Base-by-base conservation (phyloP, 1,140 invertebrate genomes). In the Pseudobourletiella spinata region DNA sequence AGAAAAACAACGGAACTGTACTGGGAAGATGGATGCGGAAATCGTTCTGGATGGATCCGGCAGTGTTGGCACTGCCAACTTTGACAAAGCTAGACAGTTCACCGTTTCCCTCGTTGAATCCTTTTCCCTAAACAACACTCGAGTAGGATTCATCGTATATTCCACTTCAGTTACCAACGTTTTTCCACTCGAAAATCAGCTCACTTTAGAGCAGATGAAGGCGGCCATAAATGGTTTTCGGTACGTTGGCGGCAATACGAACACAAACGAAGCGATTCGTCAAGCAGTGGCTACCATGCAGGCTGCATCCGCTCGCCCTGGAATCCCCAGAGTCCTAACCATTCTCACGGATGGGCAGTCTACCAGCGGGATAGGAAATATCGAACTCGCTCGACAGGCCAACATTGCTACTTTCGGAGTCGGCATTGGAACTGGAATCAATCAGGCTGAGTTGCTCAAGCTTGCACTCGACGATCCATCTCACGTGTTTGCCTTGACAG, bases 281-380 rank as follows among this genome's bases (percentile, higher is more conserved):
- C 3, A 1, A 15, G 59, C 43, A 4, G 16, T 44, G 24, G 25
- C 57, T 15, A 30, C 15, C 3, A 3, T 22, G 1, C 3, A 6
- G 3, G 25, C 3, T 32, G 1, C n/a, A 14, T 16, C 28, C 18
- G 14, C 20, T 4, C 11, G 54, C 11, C 20, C n/a, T 2, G 54
- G 54, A 18, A 16, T 44, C 48, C 59, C 59, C 0, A 1, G 29
- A 11, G 28, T 65, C 1, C 2, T 65, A 3, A 30, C 32, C 1
- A 46, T 61, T 24, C 42, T 65, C 39, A 61, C 58, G 4, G 64
- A 65, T 29, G 64, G 64, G 1, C 15, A 30, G 1, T 61, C 59
- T 20, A 28, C 22, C 8, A 1, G n/a, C 0, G 35, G 42, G 30
- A 1, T 25, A 26, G 29, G 4, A 18, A 54, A 43, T 2, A 42